Evolutionary conservation across 2,797 vertebrate genomes (phyloP).

Genomic region (Sphenopsis melanotis): DNA sequence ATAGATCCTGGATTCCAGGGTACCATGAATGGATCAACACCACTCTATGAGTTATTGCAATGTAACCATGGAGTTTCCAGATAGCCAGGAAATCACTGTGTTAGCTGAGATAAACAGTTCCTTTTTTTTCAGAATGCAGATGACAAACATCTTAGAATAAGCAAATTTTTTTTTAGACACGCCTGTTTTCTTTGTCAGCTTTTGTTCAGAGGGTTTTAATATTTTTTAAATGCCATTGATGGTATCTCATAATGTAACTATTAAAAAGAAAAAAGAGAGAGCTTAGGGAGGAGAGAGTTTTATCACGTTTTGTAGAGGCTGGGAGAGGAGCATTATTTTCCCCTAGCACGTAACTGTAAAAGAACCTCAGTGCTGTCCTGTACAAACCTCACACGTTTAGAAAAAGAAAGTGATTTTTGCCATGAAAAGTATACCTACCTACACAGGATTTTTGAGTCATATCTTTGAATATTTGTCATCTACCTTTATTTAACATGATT

Average conservation of each 20-base stretch:
- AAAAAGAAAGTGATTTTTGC: neutral
- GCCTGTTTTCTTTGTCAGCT: neutral
- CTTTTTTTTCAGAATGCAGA: neutral
- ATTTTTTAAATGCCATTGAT: neutral
- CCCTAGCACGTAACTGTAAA: neutral
- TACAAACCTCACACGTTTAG: neutral
- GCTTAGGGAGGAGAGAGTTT: rapidly evolving
- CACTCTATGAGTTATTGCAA: neutral
- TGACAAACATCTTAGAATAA: neutral
- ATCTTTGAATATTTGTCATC: neutral
- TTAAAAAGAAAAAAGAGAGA: rapidly evolving
- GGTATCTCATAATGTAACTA: neutral
- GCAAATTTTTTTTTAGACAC: neutral
- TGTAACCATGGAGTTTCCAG: neutral
- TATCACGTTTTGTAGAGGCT: neutral
- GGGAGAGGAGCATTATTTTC: neutral
- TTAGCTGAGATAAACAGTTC: neutral
- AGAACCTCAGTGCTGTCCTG: neutral
- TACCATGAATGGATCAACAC: neutral
- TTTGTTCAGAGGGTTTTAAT: neutral
- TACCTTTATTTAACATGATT: neutral
- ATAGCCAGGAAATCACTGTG: neutral
- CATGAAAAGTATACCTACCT: neutral
- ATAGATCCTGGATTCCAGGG: neutral
- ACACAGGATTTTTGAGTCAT: neutral